phyloP scores from a whole-genome alignment of 2,797 vertebrate species.

The Squalus acanthias region DNA sequence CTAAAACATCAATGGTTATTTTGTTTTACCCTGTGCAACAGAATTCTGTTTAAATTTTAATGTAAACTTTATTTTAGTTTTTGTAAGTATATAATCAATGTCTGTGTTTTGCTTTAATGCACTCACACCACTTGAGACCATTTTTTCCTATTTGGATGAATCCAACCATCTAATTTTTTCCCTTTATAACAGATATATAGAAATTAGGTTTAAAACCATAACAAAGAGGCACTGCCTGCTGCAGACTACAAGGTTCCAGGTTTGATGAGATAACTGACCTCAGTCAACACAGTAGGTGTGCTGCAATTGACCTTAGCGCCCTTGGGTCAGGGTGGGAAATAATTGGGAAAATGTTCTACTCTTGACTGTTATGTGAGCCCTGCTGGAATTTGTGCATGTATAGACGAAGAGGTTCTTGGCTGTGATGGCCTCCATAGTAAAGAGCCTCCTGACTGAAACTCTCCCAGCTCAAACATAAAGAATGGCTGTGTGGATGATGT shows the following conservation, averaged over 20 bases:
- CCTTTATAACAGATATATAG: background rate
- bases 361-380: background rate
- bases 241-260: background rate
- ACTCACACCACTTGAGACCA: background rate
- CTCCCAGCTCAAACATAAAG: background rate
- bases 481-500: background rate
- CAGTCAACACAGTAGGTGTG: background rate
- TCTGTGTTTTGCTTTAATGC: background rate
- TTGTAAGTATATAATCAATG: background rate
- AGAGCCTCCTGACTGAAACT: background rate
- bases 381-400: background rate
- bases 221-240: background rate
- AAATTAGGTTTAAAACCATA: background rate
- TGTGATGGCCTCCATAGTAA: background rate
- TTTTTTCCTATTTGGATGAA: background rate
- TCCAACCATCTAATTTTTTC: background rate
- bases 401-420: background rate
- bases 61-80: background rate
- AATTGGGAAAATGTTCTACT: background rate
- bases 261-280: background rate
- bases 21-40: background rate
- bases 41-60: background rate
- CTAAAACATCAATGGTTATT: conserved; percentile 4
- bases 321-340: background rate
- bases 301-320: background rate